Conservation (phyloP, 2,113 vertebrate genomes). For the Oreotrochilus melanogaster region DNA sequence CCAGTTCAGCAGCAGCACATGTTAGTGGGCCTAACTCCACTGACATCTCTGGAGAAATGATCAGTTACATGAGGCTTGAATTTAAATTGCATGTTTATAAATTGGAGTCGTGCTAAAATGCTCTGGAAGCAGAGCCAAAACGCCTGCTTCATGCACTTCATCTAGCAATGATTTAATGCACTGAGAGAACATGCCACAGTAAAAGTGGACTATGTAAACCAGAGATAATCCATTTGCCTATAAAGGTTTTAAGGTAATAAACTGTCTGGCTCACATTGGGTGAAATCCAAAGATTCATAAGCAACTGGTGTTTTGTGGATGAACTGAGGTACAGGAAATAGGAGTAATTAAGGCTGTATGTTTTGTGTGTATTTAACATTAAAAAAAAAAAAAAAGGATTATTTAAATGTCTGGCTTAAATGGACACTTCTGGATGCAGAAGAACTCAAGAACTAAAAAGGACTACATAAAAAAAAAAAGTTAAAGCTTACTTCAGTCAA, state of each 20-base stretch:
- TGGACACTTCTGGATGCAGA: not conserved
- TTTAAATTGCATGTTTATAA: not conserved
- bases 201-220: not conserved
- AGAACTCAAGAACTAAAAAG: not conserved
- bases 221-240: not conserved
- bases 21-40: not conserved
- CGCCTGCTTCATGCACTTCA: not conserved
- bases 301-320: not conserved
- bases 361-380: rapidly evolving
- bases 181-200: not conserved
- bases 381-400: not conserved
- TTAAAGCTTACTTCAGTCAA: not conserved
- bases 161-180: not conserved
- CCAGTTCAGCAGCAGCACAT: not conserved
- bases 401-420: not conserved
- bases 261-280: not conserved
- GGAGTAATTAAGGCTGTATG: not conserved
- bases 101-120: not conserved
- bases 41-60: not conserved
- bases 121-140: not conserved
- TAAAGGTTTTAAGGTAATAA: not conserved
- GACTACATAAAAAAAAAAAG: not conserved
- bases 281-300: not conserved
- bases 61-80: not conserved
- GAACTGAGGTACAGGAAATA: not conserved